Evolutionary conservation across 2,888 invertebrate species (phyloP).

Genomic region (Abrostola tripartita): DNA sequence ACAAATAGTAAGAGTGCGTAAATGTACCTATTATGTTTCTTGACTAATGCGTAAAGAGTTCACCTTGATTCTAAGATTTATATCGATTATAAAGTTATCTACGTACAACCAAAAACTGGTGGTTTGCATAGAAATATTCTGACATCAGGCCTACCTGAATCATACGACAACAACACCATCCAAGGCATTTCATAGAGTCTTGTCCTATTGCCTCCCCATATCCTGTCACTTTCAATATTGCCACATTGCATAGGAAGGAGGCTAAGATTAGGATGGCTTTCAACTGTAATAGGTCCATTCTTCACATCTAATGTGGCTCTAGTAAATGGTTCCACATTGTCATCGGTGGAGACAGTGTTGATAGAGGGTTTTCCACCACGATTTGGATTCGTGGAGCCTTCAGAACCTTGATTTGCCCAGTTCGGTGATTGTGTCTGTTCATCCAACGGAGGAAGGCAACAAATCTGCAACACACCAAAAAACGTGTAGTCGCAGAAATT

Average conservation of each 20-base stretch:
- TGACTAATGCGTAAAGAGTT: no score
- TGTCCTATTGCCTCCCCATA: conserved; percentile 90
- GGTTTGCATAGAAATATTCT: not conserved
- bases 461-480: conserved; percentile 58
- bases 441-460: conserved; percentile 53
- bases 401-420: not conserved
- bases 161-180: conserved; percentile 92
- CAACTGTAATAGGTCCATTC: conserved; percentile 41
- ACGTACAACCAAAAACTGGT: no score
- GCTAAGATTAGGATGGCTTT: conserved; percentile 55
- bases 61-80: no score
- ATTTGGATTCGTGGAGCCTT: not conserved
- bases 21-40: no score
- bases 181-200: conserved; percentile 91
- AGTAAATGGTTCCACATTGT: conserved; percentile 40
- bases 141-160: conserved; percentile 65
- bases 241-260: conserved; percentile 87
- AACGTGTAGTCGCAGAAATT: no score
- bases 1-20: conserved; percentile 8
- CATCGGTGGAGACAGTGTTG: conserved; percentile 17
- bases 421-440: not conserved
- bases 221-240: conserved; percentile 82
- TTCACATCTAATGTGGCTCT: conserved; percentile 22
- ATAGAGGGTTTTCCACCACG: conserved; percentile 3
- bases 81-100: no score